Evolutionary conservation across 2,797 vertebrate species (phyloP).

Genomic region (Austrolebias charrua): DNA sequence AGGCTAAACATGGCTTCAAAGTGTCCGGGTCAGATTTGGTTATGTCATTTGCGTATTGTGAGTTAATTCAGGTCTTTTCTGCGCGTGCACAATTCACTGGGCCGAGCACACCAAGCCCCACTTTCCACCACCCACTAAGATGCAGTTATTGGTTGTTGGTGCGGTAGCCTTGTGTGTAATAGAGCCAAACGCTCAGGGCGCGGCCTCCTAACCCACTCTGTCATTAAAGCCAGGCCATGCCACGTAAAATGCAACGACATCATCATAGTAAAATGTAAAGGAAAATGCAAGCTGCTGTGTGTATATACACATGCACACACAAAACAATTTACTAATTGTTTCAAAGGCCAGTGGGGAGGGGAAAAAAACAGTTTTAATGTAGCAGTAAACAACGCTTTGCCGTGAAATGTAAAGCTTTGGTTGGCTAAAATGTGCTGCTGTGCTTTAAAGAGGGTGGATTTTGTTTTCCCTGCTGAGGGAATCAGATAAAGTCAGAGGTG

Average conservation of each 20-base stretch:
- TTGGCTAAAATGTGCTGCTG: conserved; percentile 33
- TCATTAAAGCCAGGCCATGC: conserved; percentile 67
- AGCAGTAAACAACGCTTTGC: conserved; percentile 8
- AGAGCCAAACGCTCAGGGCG: conserved; percentile 70
- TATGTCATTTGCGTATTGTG: conserved; percentile 71
- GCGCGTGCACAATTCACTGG: conserved; percentile 31
- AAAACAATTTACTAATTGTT: conserved; percentile 35
- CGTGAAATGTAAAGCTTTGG: not conserved
- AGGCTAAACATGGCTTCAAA: conserved; percentile 73
- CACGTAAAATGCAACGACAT: conserved; percentile 58
- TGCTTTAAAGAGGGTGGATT: conserved; percentile 22
- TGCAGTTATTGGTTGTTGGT: conserved; percentile 70
- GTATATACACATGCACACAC: conserved; percentile 6
- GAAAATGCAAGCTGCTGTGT: conserved; percentile 43
- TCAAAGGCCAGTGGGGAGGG: conserved; percentile 1
- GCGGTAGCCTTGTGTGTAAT: conserved; percentile 71
- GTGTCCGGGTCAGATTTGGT: conserved; percentile 63
- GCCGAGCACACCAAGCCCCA: conserved; percentile 56
- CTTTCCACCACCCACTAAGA: conserved; percentile 78
- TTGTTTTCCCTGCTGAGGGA: conserved; percentile 8
- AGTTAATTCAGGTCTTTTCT: conserved; percentile 59
- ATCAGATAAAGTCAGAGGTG: conserved; percentile 43
- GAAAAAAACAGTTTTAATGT: conserved; percentile 12
- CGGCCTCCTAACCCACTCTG: conserved; percentile 64
- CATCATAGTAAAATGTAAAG: conserved; percentile 63